Evolutionary conservation across 2,113 vertebrate genomes (phyloP).

Genomic region (Bujurquina vittata): DNA sequence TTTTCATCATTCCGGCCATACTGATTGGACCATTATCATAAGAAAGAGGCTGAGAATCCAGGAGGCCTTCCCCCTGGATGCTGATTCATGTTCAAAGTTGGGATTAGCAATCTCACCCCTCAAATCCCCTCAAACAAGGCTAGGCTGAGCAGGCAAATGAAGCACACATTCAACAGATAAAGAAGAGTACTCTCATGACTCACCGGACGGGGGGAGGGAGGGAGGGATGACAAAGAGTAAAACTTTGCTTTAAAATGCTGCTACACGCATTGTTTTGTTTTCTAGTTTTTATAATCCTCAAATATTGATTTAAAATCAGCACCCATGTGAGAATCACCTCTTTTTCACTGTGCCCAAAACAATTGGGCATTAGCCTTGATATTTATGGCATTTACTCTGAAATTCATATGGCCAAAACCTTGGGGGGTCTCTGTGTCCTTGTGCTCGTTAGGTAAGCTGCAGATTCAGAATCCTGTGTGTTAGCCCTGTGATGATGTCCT

Average conservation of each 20-base stretch:
- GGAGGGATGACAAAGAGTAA: constrained; percentile 52
- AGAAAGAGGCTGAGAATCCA: constrained; percentile 88
- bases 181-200: constrained; percentile 53
- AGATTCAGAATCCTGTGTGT: no score
- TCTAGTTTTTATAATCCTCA: not conserved
- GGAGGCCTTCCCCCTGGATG: constrained; percentile 79
- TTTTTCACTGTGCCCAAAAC: not conserved
- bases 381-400: not conserved
- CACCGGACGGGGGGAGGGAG: constrained; percentile 72
- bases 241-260: not conserved
- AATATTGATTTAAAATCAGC: not conserved
- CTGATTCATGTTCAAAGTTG: constrained; percentile 95
- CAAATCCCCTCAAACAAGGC: constrained; percentile 97
- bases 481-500: no score
- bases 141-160: constrained; percentile 79
- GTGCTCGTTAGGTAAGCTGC: not conserved
- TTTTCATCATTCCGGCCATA: constrained; percentile 82
- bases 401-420: not conserved
- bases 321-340: not conserved
- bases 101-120: constrained; percentile 91
- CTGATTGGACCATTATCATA: constrained; percentile 90
- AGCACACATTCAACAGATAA: constrained; percentile 85
- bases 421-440: not conserved
- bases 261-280: not conserved
- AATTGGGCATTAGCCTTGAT: not conserved